These are phyloP conservation scores for Campoletis sonorensis DNA, from an alignment of 1,140 invertebrate genomes.

Conservation along the genomic window DNA sequence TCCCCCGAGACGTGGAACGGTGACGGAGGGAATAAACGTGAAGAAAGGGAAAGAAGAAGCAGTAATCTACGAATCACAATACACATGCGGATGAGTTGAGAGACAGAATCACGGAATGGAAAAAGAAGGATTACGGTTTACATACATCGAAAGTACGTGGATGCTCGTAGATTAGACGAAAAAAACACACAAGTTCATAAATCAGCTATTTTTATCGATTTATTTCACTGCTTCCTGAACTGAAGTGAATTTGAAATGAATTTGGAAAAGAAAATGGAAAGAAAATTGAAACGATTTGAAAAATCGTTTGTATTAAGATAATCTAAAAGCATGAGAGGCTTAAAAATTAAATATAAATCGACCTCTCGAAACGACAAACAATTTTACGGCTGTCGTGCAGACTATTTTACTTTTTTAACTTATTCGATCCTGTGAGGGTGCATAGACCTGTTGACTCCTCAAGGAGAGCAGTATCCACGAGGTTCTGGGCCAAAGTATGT, in stretches of 20 bases:
- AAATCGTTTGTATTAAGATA: not conserved
- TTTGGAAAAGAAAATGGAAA: no score
- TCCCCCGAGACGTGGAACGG: conserved; percentile 13
- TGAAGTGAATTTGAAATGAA: no score
- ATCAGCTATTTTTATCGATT: no score
- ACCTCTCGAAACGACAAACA: not conserved
- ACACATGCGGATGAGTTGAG: not conserved
- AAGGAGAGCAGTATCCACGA: not conserved
- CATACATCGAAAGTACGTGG: no score
- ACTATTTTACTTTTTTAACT: conserved; percentile 16
- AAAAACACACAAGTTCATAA: not conserved
- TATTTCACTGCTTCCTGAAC: no score
- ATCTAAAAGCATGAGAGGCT: no score
- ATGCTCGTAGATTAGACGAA: not conserved
- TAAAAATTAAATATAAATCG: no score
- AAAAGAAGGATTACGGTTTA: no score
- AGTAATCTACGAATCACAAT: not conserved
- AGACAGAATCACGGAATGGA: not conserved
- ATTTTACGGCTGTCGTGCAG: not conserved
- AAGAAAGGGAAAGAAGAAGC: not conserved
- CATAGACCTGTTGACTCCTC: conserved; percentile 34
- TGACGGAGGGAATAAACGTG: not conserved
- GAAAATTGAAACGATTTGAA: no score
- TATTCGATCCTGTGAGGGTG: conserved; percentile 22
- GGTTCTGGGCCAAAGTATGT: not conserved